Conservation (phyloP, 2,797 vertebrate species). For the Yasuhikotakia modesta region DNA sequence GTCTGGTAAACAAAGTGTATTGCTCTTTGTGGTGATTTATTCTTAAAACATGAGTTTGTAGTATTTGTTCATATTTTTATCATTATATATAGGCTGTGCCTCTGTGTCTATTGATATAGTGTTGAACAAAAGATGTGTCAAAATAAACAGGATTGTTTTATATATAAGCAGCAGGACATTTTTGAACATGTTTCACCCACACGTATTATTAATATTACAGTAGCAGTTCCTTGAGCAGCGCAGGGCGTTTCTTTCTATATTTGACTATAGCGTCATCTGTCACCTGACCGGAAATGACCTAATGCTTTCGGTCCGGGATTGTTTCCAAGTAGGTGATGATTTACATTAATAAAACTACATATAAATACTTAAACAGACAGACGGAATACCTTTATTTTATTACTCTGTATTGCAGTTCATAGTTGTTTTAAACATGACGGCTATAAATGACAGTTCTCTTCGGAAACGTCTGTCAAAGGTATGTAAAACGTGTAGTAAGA, state of each 20-base stretch:
- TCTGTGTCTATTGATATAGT: not conserved
- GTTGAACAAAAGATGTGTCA: not conserved
- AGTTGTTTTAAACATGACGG: conserved; percentile 31
- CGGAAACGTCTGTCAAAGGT: conserved; percentile 55
- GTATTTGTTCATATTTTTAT: not conserved
- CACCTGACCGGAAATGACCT: conserved; percentile 45
- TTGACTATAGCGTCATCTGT: not conserved
- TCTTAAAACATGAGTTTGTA: not conserved
- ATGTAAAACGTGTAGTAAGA: not conserved
- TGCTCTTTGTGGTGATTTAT: not conserved
- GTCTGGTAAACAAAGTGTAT: not conserved
- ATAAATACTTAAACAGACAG: not conserved
- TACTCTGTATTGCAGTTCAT: not conserved
- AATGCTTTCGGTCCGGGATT: not conserved
- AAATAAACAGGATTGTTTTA: conserved; percentile 30
- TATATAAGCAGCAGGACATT: not conserved
- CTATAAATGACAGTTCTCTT: conserved; percentile 19
- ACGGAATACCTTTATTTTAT: not conserved
- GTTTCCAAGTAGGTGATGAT: not conserved
- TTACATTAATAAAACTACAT: not conserved
- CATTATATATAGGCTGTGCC: conserved; percentile 5
- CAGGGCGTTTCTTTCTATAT: too few relatives aligned
- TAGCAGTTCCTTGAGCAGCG: too few relatives aligned
- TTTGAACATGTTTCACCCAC: not conserved
- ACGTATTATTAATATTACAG: too few relatives aligned